Evolutionary conservation across 2,888 invertebrate genomes (phyloP).

Genomic region (Cephus pygmeus): DNA sequence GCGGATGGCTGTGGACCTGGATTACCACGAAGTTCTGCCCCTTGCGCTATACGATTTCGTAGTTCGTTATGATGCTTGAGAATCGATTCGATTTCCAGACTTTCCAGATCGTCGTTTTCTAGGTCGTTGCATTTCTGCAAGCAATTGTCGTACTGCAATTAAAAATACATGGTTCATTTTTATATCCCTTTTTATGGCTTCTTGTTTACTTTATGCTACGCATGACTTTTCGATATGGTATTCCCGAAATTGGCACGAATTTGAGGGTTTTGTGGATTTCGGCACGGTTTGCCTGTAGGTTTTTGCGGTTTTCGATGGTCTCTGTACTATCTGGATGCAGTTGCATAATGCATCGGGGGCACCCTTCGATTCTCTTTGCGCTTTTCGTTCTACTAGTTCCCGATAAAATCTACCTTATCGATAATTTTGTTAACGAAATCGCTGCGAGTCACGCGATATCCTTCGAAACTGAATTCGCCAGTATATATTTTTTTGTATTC

Average conservation of each 20-base stretch:
- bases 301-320: not conserved
- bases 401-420: not conserved
- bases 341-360: not conserved
- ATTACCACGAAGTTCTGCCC: conserved; percentile 55
- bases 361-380: not conserved
- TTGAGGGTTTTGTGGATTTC: not conserved
- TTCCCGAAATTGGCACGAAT: not conserved
- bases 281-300: not conserved
- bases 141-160: conserved; percentile 30
- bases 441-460: not conserved
- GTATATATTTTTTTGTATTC: not conserved
- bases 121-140: conserved; percentile 34
- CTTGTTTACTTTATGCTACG: not conserved
- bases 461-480: not conserved
- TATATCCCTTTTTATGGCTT: not conserved
- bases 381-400: not conserved
- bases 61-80: conserved; percentile 65
- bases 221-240: not conserved
- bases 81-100: conserved; percentile 58
- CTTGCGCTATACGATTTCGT: conserved; percentile 61
- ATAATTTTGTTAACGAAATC: not conserved
- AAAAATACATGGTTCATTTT: not conserved
- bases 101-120: conserved; percentile 45
- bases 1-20: conserved; percentile 64
- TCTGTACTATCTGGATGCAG: not conserved